Evolutionary conservation across 2,797 vertebrate species (phyloP), one percentile per base, ranked within the genome.

Genomic region (Melanotaenia maccullochi): DNA sequence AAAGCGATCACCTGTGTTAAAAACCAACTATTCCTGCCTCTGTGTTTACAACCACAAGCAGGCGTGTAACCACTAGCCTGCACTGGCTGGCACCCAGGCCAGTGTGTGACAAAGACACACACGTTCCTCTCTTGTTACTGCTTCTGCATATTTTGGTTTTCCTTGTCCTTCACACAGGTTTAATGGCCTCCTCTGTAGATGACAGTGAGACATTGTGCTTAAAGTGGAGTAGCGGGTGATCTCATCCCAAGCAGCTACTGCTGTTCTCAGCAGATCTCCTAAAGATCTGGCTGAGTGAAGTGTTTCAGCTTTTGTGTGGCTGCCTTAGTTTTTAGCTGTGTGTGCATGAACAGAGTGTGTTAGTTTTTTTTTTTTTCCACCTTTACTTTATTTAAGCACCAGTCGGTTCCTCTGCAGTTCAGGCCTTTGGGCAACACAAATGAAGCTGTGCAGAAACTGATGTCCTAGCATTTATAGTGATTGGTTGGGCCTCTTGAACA

Each of bases 251-350:
- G 62, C 61, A 55, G 73, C 68, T 36, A 25, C 70, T 65, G 66
- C 71, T 65, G 65, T 73, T 42, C 71, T 86, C 79, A 72, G 76
- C 76, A 74, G 16, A 36, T 71, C 72, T 67, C 14, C 33, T 44
- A 40, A 79, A 76, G 68, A 68, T 65, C 30, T 38, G 22, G 12
- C 36, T 40, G 78, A 44, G 56, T 64, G 52, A 7, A 55, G 18
- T 66, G 74, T 35, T 70, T 13, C 14, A n/a, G 65, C 30, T 44
- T 65, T 30, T 65, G 68, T 60, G 36, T 62, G 47, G 1, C 47
- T 54, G 71, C 12, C 47, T 58, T 59, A 70, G 69, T 38, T 77
- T 49, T 25, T 71, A 60, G 14, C 57, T 35, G 22, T 14, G 54
- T 56, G 68, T 60, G 68, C 51, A 42, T 2, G n/a, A 66, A 57